phyloP scores from a whole-genome alignment of 2,113 vertebrate species.

The Otus sunia region DNA sequence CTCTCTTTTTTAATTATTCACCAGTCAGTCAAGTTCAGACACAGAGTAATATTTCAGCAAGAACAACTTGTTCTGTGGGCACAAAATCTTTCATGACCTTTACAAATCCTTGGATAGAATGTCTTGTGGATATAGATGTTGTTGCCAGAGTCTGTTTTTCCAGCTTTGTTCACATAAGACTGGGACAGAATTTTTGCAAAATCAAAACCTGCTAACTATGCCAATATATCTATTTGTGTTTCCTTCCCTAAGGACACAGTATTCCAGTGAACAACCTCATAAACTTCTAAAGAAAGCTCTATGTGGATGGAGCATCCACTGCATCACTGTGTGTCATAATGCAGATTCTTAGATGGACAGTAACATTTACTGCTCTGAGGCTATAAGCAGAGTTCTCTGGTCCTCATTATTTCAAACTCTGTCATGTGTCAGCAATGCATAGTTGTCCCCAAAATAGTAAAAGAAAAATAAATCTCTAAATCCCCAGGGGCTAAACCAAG shows the following conservation, averaged over 20 bases:
- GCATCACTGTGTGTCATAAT: neutral
- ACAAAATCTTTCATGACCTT: neutral
- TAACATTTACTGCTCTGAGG: neutral
- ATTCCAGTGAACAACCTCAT: neutral
- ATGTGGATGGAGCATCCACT: neutral
- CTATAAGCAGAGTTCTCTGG: neutral
- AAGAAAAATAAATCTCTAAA: neutral
- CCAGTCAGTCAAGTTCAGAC: neutral
- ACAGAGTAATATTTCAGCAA: neutral
- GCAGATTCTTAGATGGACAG: neutral
- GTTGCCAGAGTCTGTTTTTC: neutral
- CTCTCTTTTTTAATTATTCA: neutral
- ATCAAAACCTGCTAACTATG: neutral
- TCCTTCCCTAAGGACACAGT: neutral
- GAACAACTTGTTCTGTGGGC: neutral
- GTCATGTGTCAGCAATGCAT: neutral
- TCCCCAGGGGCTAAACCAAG: neutral
- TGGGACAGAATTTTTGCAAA: neutral
- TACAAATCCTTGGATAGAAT: neutral
- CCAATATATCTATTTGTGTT: neutral
- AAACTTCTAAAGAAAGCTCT: neutral
- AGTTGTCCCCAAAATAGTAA: neutral
- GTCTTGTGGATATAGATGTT: neutral
- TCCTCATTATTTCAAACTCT: neutral
- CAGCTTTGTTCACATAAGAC: neutral